Evolutionary conservation across 1,140 invertebrate species (phyloP), one percentile per base, ranked within the genome.

Genomic region (Drosophila trapezifrons): DNA sequence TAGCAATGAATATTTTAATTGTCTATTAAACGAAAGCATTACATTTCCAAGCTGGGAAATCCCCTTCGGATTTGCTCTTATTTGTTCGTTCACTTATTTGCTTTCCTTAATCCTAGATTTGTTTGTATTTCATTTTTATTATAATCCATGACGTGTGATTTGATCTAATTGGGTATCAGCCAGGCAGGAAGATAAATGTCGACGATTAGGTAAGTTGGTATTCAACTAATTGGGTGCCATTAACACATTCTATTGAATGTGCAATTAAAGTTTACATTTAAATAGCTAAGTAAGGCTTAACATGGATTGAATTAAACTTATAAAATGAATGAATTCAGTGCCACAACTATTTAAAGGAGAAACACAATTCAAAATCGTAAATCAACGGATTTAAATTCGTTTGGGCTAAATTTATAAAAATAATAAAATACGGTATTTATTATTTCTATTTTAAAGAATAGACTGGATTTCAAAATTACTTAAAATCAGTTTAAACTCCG

Each of bases 11-110:
- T 29, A 32, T 40, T 35, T 49, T 15, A 55, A 58, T 58, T 49
- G 35, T 45, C n/a, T 58, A 27, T 35, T 35, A 57, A 69, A 15
- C 15, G 35, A 47, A 18, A 47, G 25, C 25, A 71, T 35, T 45
- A 13, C 1, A 56, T 71, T 71, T 46, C 2, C 29, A 6, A 17
- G 10, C 12, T 18, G 9, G 10, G 4, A 27, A 12, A 27, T 57
- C 7, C 29, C 2, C 8, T 12, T 8, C 7, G 1, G 13, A 20
- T 29, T 59, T 29, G 12, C 7, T 55, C 27, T 22, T 37, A n/a
- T 15, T 17, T 18, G 2, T 4, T 35, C 0, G 17, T 18, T 51
- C 9, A 18, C 7, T 15, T 37, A 4, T 35, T 46, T 37, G 18
- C 25, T 17, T 46, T 29, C 32, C 40, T 62, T 27, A 0, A 56